These are phyloP conservation scores for Dichetophora obliterata DNA, from an alignment of 2,888 invertebrate species.

Conservation along the genomic window DNA sequence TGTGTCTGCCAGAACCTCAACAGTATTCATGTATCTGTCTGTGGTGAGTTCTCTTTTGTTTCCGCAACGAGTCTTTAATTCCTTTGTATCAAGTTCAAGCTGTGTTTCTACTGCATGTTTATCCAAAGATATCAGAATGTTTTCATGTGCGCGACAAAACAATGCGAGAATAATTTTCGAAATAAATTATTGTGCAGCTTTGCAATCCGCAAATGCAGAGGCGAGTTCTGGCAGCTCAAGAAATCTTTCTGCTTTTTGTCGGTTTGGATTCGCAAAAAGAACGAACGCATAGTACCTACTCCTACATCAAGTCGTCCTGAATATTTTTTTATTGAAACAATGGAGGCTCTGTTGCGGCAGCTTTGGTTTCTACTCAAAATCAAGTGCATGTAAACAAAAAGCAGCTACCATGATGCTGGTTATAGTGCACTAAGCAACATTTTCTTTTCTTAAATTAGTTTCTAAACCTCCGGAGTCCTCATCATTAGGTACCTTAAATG, in stretches of 20 bases:
- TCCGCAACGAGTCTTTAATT: slow-evolving; percentile 20
- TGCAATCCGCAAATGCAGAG: neutral
- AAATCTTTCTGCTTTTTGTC: slow-evolving; percentile 2
- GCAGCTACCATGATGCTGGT: neutral
- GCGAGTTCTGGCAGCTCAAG: neutral
- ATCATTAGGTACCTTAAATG: neutral
- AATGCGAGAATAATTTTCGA: slow-evolving; percentile 38
- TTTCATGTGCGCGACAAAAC: slow-evolving; percentile 35
- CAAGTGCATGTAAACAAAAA: neutral
- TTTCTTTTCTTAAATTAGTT: slow-evolving; percentile 26
- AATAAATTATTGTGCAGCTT: slow-evolving; percentile 34
- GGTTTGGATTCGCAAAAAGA: neutral
- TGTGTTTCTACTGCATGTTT: slow-evolving; percentile 11
- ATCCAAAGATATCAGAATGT: slow-evolving; percentile 28
- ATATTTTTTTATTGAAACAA: slow-evolving; percentile 19
- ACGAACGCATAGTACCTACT: slow-evolving; percentile 16
- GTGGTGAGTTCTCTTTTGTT: slow-evolving; percentile 22
- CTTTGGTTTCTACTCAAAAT: neutral
- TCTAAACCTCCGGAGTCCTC: neutral
- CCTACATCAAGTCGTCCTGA: slow-evolving; percentile 5
- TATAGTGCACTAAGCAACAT: neutral
- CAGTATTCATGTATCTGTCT: slow-evolving; percentile 18
- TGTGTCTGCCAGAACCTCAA: neutral
- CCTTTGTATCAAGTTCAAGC: slow-evolving; percentile 21
- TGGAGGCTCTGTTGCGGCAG: slow-evolving; percentile 1